These are phyloP conservation scores for Notolabrus celidotus DNA, from an alignment of 2,797 vertebrate species.

Conservation along the genomic window DNA sequence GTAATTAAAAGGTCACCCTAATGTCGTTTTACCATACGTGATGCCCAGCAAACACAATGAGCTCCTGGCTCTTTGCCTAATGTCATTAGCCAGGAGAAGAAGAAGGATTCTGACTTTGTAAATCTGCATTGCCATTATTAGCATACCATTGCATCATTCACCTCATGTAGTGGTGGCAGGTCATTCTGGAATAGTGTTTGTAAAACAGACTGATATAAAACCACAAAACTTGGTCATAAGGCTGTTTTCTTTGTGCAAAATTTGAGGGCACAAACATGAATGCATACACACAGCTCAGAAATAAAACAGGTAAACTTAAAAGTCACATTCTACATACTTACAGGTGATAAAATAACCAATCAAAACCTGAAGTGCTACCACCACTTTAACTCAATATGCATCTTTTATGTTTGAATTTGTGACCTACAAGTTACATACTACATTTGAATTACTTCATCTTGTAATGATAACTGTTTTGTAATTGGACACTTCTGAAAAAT, in stretches of 20 bases:
- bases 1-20: neutral
- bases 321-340: neutral
- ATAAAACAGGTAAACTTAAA: neutral
- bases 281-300: neutral
- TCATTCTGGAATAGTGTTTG: neutral
- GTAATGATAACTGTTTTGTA: neutral
- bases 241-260: neutral
- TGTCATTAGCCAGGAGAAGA: constrained; percentile 3
- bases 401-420: neutral
- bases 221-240: neutral
- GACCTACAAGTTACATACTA: neutral
- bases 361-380: neutral
- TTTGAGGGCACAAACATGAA: neutral
- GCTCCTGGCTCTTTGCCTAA: constrained; percentile 1
- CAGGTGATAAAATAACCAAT: neutral
- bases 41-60: neutral
- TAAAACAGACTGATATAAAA: neutral
- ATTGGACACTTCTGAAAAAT: neutral
- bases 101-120: constrained; percentile 9
- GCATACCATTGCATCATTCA: constrained; percentile 2
- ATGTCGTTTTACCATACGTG: neutral
- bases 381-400: neutral
- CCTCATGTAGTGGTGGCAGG: constrained; percentile 2
- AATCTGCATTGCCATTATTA: constrained; percentile 3
- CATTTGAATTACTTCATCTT: neutral